Conservation (phyloP, 1,140 invertebrate species). For the Littorina saxatilis region DNA sequence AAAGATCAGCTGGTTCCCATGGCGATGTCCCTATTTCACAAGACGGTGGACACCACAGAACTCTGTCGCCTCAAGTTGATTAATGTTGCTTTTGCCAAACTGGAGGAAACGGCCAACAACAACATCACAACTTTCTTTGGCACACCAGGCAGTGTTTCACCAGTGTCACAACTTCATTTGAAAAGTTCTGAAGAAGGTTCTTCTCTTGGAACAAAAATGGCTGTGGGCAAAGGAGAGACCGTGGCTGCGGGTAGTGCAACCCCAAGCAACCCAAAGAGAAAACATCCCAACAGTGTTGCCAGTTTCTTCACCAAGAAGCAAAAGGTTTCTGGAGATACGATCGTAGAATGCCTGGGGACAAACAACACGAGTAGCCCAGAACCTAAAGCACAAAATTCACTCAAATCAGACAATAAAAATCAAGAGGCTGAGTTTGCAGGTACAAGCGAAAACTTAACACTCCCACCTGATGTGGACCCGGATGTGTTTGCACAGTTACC, state of each 20-base stretch:
- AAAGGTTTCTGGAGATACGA: neutral
- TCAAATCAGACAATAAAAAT: neutral
- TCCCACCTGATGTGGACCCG: constrained; percentile 38
- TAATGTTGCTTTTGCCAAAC: constrained; percentile 58
- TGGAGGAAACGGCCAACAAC: constrained; percentile 45
- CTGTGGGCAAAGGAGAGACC: neutral
- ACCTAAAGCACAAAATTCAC: neutral
- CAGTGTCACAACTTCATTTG: neutral
- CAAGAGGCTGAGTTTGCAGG: neutral
- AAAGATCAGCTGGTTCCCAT: constrained; percentile 40
- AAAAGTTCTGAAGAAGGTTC: neutral
- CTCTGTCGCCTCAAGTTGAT: constrained; percentile 60
- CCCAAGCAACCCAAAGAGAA: neutral
- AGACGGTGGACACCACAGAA: constrained; percentile 51
- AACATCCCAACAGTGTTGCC: neutral
- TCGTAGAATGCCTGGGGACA: no score
- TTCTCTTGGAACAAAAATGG: neutral
- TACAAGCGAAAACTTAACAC: neutral
- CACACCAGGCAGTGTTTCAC: neutral
- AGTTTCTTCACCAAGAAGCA: neutral
- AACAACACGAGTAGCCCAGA: neutral
- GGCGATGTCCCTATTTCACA: constrained; percentile 52
- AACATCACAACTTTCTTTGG: constrained; percentile 51
- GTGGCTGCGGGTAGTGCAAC: neutral
- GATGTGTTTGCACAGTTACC: constrained; percentile 47